Evolutionary conservation across 2,888 invertebrate genomes (phyloP).

Genomic region (Parochlus steinenii): DNA sequence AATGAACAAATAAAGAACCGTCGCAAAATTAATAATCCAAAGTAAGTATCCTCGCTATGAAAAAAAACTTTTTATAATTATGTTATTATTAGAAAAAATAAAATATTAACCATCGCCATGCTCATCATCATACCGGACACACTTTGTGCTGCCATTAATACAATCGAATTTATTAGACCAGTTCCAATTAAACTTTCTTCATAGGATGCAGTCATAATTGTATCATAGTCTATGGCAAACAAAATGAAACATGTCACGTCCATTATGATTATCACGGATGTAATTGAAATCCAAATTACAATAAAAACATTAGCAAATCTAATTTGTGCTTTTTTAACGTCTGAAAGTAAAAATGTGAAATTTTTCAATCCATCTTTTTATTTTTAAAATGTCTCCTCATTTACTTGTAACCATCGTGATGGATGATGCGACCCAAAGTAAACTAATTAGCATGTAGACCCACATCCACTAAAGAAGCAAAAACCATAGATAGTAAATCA

Average conservation of each 20-base stretch:
- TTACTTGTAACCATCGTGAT: slow-evolving; percentile 23
- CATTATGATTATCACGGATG: slow-evolving; percentile 22
- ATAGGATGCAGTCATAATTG: slow-evolving; percentile 17
- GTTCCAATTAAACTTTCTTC: neutral
- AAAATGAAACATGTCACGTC: slow-evolving; percentile 26
- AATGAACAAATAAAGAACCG: slow-evolving; percentile 21
- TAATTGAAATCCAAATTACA: slow-evolving; percentile 23
- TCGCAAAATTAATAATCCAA: slow-evolving; percentile 27
- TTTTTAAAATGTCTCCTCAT: slow-evolving; percentile 13
- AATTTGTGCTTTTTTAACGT: slow-evolving; percentile 20
- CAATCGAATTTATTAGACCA: slow-evolving; percentile 5
- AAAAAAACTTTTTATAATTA: slow-evolving; percentile 19
- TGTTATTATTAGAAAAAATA: too few species aligned
- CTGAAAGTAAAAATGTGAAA: slow-evolving; percentile 17
- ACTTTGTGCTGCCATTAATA: slow-evolving; percentile 21
- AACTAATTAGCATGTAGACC: slow-evolving; percentile 24
- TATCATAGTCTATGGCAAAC: slow-evolving; percentile 26
- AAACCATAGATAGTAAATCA: too few species aligned
- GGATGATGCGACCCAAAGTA: slow-evolving; percentile 25
- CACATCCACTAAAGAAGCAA: slow-evolving; percentile 18
- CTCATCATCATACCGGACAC: slow-evolving; percentile 26
- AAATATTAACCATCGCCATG: too few species aligned
- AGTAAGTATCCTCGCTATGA: slow-evolving; percentile 31
- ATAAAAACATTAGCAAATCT: slow-evolving; percentile 19
- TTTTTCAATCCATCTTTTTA: slow-evolving; percentile 5